Percentiles rank a stretch among this genome's conserved stretches.
These are phyloP conservation scores for Microplitis deprimator DNA, from an alignment of 2,888 invertebrate species.

Conservation along the genomic window DNA sequence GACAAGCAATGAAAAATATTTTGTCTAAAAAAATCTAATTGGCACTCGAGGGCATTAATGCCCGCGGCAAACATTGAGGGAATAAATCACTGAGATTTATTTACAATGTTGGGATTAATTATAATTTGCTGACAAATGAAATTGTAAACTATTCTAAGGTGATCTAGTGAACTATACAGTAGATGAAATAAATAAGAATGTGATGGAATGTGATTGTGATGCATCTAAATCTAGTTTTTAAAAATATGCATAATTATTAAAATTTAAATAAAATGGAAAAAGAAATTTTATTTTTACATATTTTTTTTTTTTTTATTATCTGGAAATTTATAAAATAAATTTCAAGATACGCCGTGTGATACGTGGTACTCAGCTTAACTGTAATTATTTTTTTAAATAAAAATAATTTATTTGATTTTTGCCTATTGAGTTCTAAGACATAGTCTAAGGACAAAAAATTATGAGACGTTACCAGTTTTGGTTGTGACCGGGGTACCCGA, in stretches of 20 bases:
- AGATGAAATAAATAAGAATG: neutral
- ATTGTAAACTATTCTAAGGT: neutral
- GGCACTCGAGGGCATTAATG: neutral
- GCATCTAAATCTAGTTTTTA: neutral
- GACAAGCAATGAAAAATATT: neutral
- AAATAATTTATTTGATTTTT: conserved; percentile 12
- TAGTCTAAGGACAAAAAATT: too few relatives aligned
- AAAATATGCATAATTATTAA: neutral
- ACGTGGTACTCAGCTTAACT: conserved; percentile 53
- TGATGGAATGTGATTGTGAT: neutral
- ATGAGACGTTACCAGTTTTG: too few relatives aligned
- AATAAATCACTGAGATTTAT: neutral
- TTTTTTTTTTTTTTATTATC: neutral
- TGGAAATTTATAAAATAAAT: neutral
- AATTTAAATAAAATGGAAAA: conserved; percentile 32
- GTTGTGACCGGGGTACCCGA: too few relatives aligned
- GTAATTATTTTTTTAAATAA: conserved; percentile 4
- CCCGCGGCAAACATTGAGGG: neutral
- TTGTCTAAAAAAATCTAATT: conserved; percentile 8
- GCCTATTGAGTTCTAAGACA: neutral
- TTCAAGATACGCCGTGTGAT: conserved; percentile 48
- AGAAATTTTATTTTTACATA: conserved; percentile 8
- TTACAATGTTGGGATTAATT: neutral
- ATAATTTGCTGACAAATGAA: neutral
- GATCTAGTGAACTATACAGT: neutral